phyloP scores from a whole-genome alignment of 2,113 vertebrate species.

The Sebastes fasciatus region DNA sequence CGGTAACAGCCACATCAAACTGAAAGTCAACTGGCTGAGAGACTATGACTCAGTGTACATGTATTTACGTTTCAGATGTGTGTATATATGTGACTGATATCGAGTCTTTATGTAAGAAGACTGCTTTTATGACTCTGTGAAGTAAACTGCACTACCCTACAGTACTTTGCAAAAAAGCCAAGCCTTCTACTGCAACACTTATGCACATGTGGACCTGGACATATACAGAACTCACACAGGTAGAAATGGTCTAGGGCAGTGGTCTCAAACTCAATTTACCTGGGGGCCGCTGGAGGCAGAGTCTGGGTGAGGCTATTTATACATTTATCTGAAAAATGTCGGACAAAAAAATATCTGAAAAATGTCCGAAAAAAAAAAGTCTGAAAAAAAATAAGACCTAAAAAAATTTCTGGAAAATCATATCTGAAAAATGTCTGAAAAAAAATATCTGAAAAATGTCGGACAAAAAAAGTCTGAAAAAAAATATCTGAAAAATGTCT shows the following conservation, averaged over 20 bases:
- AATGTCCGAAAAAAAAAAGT: no score
- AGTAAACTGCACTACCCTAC: neutral
- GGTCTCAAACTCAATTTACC: no score
- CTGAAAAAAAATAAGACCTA: no score
- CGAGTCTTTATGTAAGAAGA: neutral
- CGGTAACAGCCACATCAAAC: conserved; percentile 31
- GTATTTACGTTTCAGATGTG: conserved; percentile 21
- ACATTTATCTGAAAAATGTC: no score
- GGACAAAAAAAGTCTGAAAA: no score
- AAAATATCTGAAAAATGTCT: no score
- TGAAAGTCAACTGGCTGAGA: conserved; percentile 31
- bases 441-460: no score
- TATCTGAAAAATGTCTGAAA: no score
- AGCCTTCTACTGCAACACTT: neutral
- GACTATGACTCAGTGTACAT: conserved; percentile 25
- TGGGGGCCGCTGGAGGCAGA: no score
- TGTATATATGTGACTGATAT: neutral
- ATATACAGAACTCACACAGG: neutral
- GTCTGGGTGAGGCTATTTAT: no score
- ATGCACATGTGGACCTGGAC: neutral
- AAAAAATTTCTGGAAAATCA: no score
- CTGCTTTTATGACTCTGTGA: conserved; percentile 3
- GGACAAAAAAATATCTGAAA: no score
- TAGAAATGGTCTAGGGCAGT: neutral
- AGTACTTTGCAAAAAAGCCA: neutral